Evolutionary conservation across 1,140 invertebrate genomes (phyloP).

Genomic region (Lepidostoma basale): DNA sequence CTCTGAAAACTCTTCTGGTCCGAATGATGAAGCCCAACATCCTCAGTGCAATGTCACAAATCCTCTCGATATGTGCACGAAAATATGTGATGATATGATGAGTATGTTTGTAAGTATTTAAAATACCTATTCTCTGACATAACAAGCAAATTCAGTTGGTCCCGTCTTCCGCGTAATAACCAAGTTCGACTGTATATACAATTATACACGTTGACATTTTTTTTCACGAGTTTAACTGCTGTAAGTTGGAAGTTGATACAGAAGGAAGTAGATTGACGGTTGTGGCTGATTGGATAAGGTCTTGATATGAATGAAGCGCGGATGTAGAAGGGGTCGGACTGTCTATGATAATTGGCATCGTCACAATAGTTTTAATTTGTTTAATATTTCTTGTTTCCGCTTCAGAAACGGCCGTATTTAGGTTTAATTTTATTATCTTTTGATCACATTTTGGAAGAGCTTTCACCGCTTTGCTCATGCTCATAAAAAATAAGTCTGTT

Average conservation of each 20-base stretch:
- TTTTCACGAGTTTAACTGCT: too few relatives aligned
- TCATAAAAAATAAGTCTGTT: conserved; percentile 15
- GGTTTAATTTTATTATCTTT: not conserved
- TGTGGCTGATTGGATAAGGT: not conserved
- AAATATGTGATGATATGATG: too few relatives aligned
- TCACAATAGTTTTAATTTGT: not conserved
- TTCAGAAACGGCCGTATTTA: not conserved
- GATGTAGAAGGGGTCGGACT: conserved; percentile 7
- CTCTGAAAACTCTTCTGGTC: too few relatives aligned
- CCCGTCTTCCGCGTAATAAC: too few relatives aligned
- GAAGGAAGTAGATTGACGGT: not conserved
- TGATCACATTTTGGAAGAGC: not conserved
- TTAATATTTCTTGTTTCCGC: not conserved
- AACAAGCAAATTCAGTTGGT: too few relatives aligned
- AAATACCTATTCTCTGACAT: too few relatives aligned
- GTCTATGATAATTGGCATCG: not conserved
- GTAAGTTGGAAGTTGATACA: not conserved
- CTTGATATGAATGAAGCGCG: not conserved
- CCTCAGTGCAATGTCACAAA: too few relatives aligned
- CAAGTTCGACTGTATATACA: too few relatives aligned
- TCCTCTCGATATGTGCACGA: too few relatives aligned
- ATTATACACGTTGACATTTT: too few relatives aligned
- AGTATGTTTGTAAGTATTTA: too few relatives aligned
- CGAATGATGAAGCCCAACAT: too few relatives aligned
- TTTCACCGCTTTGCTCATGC: not conserved